Base-by-base conservation (phyloP, 64 coral and sea anemone species). In the Pocillopora damicornis region DNA sequence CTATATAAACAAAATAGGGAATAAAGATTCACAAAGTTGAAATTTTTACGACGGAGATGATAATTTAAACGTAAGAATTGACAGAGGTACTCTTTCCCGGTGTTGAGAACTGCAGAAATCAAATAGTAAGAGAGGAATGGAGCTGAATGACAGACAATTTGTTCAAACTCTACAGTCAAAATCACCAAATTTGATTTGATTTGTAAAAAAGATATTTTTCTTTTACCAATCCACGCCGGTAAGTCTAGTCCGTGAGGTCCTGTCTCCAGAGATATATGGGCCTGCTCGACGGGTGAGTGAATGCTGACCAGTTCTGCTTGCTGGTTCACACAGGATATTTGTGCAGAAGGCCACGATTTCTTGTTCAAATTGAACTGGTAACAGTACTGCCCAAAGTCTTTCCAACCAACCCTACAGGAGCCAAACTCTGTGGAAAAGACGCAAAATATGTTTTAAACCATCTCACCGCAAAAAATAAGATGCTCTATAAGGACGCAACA, bases 321-420 rank as follows among this genome's bases (percentile, higher is more conserved):
- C 76, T 79, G 91, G 37, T 59, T 86, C 73, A 90, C 73, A 51
- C 94, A 96, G 8, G 89, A 79, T 0, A 89, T 25, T 8, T 89
- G 74, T 20, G 94, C 94, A 59, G 34, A 12, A 12, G 17, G 13
- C 94, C 94, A 96, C 9, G 86, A 89, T 36, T 76, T 87, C 22
- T 63, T 88, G 35, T 81, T 51, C 63, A 74, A 58, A 20, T 87
- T 96, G 36, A 93, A 90, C 79, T 90, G 77, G 59, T 96, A 96
- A 81, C 94, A 96, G 35, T 82, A 93, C 58, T 96, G 94, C 14
- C 94, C 94, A 22, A 82, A 93, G 37, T 87, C 88, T 84, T 96
- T 96, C 94, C 94, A 96, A 25, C 94, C 94, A 9, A 81, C 69
- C 20, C 59, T 61, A 34, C 94, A 96, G 18, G 72, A 88, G 57